These are phyloP conservation scores for Drosophila kokeensis DNA, from an alignment of 2,888 invertebrate genomes.

Conservation along the genomic window DNA sequence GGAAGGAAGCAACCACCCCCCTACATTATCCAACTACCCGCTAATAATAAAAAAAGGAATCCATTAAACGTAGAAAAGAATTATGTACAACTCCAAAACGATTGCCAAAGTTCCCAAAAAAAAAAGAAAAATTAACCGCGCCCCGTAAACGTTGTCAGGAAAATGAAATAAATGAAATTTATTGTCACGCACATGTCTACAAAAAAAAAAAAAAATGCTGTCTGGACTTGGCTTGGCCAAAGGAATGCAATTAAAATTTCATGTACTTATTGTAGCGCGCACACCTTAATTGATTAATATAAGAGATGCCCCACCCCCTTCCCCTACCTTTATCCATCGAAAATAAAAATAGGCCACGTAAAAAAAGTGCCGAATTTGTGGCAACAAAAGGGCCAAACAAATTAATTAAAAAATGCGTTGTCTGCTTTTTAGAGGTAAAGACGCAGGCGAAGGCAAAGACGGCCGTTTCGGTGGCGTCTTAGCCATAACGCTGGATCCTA, in stretches of 20 bases:
- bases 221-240: slow-evolving; percentile 32
- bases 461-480: slow-evolving; percentile 29
- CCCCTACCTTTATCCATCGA: not conserved
- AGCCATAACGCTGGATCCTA: slow-evolving; percentile 35
- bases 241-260: slow-evolving; percentile 63
- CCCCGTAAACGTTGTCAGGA: slow-evolving; percentile 12
- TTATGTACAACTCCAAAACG: slow-evolving; percentile 14
- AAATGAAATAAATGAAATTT: slow-evolving; percentile 47
- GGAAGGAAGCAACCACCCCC: no score
- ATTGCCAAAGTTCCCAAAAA: slow-evolving; percentile 5
- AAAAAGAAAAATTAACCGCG: not conserved
- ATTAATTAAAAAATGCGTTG: slow-evolving; percentile 66
- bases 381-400: slow-evolving; percentile 50
- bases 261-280: slow-evolving; percentile 48
- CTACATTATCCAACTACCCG: not conserved
- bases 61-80: slow-evolving; percentile 19
- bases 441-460: slow-evolving; percentile 1
- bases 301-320: not conserved
- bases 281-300: slow-evolving; percentile 66
- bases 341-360: slow-evolving; percentile 7
- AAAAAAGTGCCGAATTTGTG: slow-evolving; percentile 28
- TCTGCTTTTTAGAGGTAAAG: slow-evolving; percentile 52
- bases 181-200: slow-evolving; percentile 57
- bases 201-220: slow-evolving; percentile 14
- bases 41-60: not conserved